These are phyloP conservation scores for Drosophila lacertosa DNA, from an alignment of 1,140 invertebrate genomes.

Conservation along the genomic window DNA sequence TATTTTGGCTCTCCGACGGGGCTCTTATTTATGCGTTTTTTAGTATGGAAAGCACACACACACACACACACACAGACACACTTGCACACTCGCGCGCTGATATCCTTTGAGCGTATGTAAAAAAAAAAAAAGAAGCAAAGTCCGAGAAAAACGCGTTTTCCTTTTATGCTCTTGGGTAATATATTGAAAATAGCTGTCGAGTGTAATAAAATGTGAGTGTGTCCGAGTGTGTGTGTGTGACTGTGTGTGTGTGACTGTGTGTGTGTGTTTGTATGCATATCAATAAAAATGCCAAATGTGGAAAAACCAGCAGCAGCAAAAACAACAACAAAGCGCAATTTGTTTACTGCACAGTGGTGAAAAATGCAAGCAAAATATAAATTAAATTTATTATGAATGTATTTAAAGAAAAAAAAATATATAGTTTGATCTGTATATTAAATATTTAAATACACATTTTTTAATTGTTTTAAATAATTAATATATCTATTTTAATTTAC, in stretches of 20 bases:
- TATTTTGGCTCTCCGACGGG: constrained; percentile 67
- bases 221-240: constrained; percentile 19
- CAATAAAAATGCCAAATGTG: constrained; percentile 78
- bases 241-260: constrained; percentile 12
- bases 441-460: neutral
- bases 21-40: constrained; percentile 80
- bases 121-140: too few relatives aligned
- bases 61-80: constrained; percentile 24
- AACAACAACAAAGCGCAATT: constrained; percentile 67
- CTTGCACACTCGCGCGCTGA: constrained; percentile 5
- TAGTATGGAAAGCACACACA: constrained; percentile 74
- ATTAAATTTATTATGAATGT: neutral
- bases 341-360: constrained; percentile 63
- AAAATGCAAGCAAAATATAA: neutral
- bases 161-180: constrained; percentile 75
- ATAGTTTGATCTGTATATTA: too few relatives aligned
- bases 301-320: constrained; percentile 52
- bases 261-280: constrained; percentile 64
- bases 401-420: neutral
- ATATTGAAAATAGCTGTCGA: constrained; percentile 82
- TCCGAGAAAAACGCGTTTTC: constrained; percentile 49
- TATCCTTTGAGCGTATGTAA: constrained; percentile 75
- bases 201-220: constrained; percentile 73
- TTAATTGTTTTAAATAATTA: too few relatives aligned
- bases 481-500: too few relatives aligned